A percentile compares a stretch with the other conserved stretches of the same genome.
Evolutionary conservation across 2,888 invertebrate species (phyloP).

Genomic region (Trypoxylon attenuatum): DNA sequence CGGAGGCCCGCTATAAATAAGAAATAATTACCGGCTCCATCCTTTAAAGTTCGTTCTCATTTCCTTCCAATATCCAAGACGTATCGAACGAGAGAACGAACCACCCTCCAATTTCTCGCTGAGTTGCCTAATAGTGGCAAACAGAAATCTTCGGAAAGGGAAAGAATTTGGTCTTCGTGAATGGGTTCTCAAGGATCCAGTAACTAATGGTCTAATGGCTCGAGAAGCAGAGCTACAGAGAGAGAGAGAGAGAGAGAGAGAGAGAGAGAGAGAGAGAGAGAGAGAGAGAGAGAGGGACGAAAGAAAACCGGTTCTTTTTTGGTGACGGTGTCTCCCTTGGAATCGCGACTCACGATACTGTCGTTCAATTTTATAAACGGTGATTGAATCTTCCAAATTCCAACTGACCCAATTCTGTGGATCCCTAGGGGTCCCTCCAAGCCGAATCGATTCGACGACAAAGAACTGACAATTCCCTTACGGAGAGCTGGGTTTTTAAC

Average conservation of each 20-base stretch:
- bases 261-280: neutral
- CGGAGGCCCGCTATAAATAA: neutral
- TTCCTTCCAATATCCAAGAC: slow-evolving; percentile 13
- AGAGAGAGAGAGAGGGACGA: neutral
- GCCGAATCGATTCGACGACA: too few relatives aligned
- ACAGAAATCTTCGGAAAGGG: slow-evolving; percentile 2
- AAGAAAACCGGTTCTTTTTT: slow-evolving; percentile 7
- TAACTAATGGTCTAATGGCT: slow-evolving; percentile 25
- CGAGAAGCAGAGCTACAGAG: neutral
- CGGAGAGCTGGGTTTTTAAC: too few relatives aligned
- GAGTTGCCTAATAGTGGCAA: neutral
- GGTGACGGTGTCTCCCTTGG: neutral
- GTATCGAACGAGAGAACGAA: neutral
- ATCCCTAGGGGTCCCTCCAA: neutral
- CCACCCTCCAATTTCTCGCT: slow-evolving; percentile 30
- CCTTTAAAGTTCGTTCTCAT: slow-evolving; percentile 18
- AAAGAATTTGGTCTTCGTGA: slow-evolving; percentile 6
- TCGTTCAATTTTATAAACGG: neutral
- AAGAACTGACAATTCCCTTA: too few relatives aligned
- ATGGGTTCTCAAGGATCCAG: slow-evolving; percentile 9
- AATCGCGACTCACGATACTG: neutral
- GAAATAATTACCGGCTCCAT: slow-evolving; percentile 15
- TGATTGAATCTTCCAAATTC: neutral
- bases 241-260: neutral
- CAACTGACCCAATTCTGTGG: neutral